Evolutionary conservation across 2,888 invertebrate genomes (phyloP).

Genomic region (Ophion costatus): DNA sequence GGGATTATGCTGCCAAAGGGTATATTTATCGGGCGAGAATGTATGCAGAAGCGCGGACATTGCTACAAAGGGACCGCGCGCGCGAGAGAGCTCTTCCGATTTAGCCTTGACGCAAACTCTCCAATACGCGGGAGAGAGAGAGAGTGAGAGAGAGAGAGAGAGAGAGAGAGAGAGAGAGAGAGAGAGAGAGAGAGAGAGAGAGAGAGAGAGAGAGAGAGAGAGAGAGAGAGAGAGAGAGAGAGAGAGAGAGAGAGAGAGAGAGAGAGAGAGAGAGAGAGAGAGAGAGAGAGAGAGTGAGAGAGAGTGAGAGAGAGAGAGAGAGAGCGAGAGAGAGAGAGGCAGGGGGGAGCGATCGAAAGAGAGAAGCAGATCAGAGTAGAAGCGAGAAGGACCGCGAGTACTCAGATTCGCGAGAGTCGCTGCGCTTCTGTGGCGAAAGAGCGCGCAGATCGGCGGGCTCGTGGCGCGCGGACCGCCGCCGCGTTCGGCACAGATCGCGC

Average conservation of each 20-base stretch:
- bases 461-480: constrained; percentile 52
- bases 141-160: constrained; percentile 43
- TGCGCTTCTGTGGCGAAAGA: constrained; percentile 54
- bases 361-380: constrained; percentile 15
- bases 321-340: neutral
- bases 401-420: constrained; percentile 55
- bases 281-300: constrained; percentile 39
- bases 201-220: constrained; percentile 33
- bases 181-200: constrained; percentile 31
- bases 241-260: constrained; percentile 30
- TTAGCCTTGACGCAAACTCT: constrained; percentile 81
- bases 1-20: constrained; percentile 83
- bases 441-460: constrained; percentile 55
- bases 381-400: constrained; percentile 42
- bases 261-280: constrained; percentile 47
- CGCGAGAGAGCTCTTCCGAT: constrained; percentile 75
- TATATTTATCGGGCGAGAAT: constrained; percentile 84
- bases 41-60: constrained; percentile 83
- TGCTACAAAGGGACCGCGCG: constrained; percentile 81
- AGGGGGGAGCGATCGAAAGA: neutral
- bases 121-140: constrained; percentile 50
- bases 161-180: constrained; percentile 39
- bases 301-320: constrained; percentile 23
- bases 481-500: constrained; percentile 58
- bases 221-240: constrained; percentile 36